phyloP scores from a whole-genome alignment of 2,797 vertebrate species.

The Pelochelys cantorii region DNA sequence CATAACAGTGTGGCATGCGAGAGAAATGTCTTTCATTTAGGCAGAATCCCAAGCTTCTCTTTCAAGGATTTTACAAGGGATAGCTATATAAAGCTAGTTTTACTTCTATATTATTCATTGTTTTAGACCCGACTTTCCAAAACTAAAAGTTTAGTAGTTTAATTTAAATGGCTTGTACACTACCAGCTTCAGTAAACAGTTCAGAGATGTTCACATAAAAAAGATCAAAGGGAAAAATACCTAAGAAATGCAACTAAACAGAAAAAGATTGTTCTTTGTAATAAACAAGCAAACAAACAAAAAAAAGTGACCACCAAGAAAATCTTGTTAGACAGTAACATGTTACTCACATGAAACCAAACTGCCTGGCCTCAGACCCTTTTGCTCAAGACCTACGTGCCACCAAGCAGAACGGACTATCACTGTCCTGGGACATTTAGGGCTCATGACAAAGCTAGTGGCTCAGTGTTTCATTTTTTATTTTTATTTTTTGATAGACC shows the following conservation, averaged over 20 bases:
- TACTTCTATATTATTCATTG: constrained; percentile 15
- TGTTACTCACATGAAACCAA: too few relatives aligned
- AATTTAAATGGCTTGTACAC: constrained; percentile 36
- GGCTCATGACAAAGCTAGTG: neutral
- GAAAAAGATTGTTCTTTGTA: too few relatives aligned
- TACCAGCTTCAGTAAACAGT: neutral
- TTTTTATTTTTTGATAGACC: neutral
- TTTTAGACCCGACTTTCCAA: constrained; percentile 37
- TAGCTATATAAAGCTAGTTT: constrained; percentile 34
- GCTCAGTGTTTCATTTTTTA: neutral
- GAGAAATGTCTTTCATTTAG: constrained; percentile 35
- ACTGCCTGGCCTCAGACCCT: too few relatives aligned
- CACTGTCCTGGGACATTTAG: neutral
- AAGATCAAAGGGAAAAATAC: too few relatives aligned
- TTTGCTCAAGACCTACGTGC: too few relatives aligned
- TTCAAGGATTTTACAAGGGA: constrained; percentile 17
- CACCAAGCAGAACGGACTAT: neutral
- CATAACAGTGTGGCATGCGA: neutral
- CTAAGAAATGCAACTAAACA: too few relatives aligned
- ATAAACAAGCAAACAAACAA: too few relatives aligned
- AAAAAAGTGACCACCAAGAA: too few relatives aligned
- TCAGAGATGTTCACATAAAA: too few relatives aligned
- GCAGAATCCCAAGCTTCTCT: neutral
- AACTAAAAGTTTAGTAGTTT: neutral
- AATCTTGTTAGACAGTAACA: too few relatives aligned